Evolutionary conservation across 2,113 vertebrate genomes (phyloP), one percentile per base, ranked within the genome.

Genomic region (Eupsittula cactorum): DNA sequence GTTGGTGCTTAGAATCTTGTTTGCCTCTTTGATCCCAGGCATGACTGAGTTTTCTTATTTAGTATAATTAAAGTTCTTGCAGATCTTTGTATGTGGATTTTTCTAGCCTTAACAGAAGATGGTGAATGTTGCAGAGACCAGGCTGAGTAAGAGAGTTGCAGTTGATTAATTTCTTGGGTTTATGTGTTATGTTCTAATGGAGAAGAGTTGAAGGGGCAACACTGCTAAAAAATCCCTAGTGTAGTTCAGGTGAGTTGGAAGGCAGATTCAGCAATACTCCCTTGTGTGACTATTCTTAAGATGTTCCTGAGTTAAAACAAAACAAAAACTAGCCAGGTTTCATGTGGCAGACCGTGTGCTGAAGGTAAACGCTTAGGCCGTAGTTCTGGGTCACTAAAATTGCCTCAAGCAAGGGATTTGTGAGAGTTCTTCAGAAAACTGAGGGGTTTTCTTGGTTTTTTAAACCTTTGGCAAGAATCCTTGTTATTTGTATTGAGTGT

Each of bases 11-110:
- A 67, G 24, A 53, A 44, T 65, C 35, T 63, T 82, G 10, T 28
- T 85, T 95, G 65, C n/a, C 19, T 89, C 71, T 90, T 94, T 94
- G 70, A 85, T 92, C 67, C 31, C 16, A 65, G 11, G 16, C 80
- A 5, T 62, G 74, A 68, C 31, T 69, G 70, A 35, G 14, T 55
- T 89, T 87, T 86, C 53, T 59, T 86, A 50, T 35, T 92, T 44
- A 71, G 10, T 55, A 8, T 63, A 68, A 91, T 74, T 59, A 41
- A 86, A 90, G 29, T 29, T 67, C 57, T 71, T 89, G 35, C 23
- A 71, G 18, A 39, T 62, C 19, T 83, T 80, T 49, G 9, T 62
- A 35, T 8, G 2, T 27, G 44, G 21, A 37, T 62, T 88, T 74
- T 87, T 52, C 29, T 88, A 42, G 41, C 63, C 23, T 59, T 33